Evolutionary conservation across 1,140 invertebrate species (phyloP).

Genomic region (Brachystomella parvula): DNA sequence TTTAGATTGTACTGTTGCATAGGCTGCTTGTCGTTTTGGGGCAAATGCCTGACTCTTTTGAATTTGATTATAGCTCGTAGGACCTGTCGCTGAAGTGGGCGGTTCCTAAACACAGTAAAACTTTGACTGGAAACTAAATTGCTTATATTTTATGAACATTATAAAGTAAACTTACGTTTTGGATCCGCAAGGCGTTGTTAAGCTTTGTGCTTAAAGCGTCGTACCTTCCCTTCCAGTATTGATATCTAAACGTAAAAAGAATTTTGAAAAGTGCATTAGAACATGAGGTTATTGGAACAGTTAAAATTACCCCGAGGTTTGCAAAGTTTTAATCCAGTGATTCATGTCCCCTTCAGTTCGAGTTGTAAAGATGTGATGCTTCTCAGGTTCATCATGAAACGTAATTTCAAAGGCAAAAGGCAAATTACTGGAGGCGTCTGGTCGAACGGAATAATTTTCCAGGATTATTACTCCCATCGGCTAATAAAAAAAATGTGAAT

Average conservation of each 20-base stretch:
- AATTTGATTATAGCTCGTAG: no score
- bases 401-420: conserved; percentile 60
- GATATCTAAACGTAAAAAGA: conserved; percentile 13
- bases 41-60: no score
- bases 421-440: conserved; percentile 52
- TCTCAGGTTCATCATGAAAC: conserved; percentile 57
- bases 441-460: conserved; percentile 57
- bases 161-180: no score
- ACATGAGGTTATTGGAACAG: conserved; percentile 6
- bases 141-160: no score
- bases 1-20: no score
- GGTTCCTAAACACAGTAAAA: no score
- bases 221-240: conserved; percentile 14
- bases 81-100: no score
- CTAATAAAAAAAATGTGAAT: conserved; percentile 39
- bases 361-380: conserved; percentile 56
- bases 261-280: background rate
- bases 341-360: conserved; percentile 54
- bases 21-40: no score
- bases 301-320: conserved; percentile 45
- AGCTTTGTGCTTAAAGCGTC: background rate
- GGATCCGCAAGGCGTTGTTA: background rate
- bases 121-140: no score
- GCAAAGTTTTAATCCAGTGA: conserved; percentile 53
- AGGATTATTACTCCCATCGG: conserved; percentile 59